Evolutionary conservation across 2,888 invertebrate species (phyloP).

Genomic region (Pardosa pseudoannulata): DNA sequence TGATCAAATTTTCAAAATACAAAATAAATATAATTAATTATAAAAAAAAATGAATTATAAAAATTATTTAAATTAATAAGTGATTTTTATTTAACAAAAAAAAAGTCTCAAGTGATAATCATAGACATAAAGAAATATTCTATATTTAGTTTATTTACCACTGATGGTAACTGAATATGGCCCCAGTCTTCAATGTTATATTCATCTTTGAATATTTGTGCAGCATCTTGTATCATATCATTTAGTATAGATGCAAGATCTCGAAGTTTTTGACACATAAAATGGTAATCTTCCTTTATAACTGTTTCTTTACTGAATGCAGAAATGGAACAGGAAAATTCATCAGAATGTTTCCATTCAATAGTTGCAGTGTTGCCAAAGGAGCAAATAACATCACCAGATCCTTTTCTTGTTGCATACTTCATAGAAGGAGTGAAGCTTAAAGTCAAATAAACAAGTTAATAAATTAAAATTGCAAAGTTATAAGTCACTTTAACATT

Average conservation of each 20-base stretch:
- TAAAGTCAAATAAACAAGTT: conserved; percentile 30
- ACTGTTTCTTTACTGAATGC: conserved; percentile 35
- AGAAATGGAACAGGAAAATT: conserved; percentile 46
- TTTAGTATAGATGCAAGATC: conserved; percentile 79
- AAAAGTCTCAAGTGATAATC: too few species aligned
- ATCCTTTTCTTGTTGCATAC: conserved; percentile 79
- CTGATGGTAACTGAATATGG: conserved; percentile 76
- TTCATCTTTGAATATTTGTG: conserved; percentile 77
- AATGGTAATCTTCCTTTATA: conserved; percentile 76
- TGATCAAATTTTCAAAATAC: too few species aligned
- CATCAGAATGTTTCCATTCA: conserved; percentile 62
- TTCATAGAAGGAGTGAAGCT: conserved; percentile 78
- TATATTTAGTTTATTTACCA: too few species aligned
- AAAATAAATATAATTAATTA: too few species aligned
- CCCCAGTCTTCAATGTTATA: conserved; percentile 77
- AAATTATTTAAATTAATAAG: too few species aligned
- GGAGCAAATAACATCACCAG: conserved; percentile 82
- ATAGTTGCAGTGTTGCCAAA: conserved; percentile 75
- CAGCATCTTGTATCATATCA: conserved; percentile 78
- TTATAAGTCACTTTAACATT: too few species aligned
- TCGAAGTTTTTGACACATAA: conserved; percentile 81
- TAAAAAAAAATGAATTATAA: too few species aligned
- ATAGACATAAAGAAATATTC: too few species aligned
- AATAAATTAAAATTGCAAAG: neutral
- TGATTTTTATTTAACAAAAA: too few species aligned